Evolutionary conservation across 2,888 invertebrate genomes (phyloP).

Genomic region (Linnaemya vulpina): DNA sequence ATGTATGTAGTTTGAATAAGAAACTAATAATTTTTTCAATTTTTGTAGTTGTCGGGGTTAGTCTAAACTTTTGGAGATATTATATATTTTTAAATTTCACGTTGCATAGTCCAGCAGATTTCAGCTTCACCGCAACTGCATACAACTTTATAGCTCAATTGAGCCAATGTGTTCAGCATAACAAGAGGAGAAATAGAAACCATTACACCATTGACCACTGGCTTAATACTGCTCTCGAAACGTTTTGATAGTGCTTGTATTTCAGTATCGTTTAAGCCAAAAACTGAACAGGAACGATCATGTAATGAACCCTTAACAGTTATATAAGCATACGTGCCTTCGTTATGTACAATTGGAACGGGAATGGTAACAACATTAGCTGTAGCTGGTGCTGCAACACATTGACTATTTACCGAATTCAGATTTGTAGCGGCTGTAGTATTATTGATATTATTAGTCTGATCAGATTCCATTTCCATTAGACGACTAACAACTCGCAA

Average conservation of each 20-base stretch:
- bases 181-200: constrained; percentile 88
- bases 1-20: not conserved
- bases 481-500: constrained; percentile 6
- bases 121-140: constrained; percentile 92
- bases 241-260: constrained; percentile 88
- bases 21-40: not conserved
- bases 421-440: constrained; percentile 62
- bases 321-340: constrained; percentile 88
- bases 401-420: constrained; percentile 50
- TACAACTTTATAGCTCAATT: constrained; percentile 90
- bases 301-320: constrained; percentile 92
- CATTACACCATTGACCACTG: constrained; percentile 89
- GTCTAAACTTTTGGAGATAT: constrained; percentile 14
- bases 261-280: constrained; percentile 89
- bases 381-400: constrained; percentile 43
- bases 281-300: constrained; percentile 89
- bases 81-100: constrained; percentile 85
- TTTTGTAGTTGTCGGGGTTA: not conserved
- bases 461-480: constrained; percentile 69
- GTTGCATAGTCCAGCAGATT: constrained; percentile 92
- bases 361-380: constrained; percentile 83
- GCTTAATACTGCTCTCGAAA: constrained; percentile 86
- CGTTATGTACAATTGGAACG: constrained; percentile 82
- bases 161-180: constrained; percentile 89
- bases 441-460: constrained; percentile 52